A percentile compares a stretch with the other conserved stretches of the same genome.
These are phyloP conservation scores for Amphiura filiformis DNA, from an alignment of 35 echinoderm and acorn worm genomes.

Conservation along the genomic window DNA sequence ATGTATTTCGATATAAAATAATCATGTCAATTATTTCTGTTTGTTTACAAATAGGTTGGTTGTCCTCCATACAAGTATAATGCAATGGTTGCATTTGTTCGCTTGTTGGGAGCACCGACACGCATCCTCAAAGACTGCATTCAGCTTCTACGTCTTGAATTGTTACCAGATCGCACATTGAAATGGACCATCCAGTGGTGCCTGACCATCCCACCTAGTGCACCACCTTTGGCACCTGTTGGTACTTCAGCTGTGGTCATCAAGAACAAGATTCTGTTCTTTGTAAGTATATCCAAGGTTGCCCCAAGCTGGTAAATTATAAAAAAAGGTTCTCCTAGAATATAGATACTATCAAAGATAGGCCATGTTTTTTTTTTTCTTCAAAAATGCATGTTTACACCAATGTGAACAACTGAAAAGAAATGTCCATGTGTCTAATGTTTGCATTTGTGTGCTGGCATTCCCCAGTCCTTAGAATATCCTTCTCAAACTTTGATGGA, in stretches of 20 bases:
- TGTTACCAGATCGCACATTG: slow-evolving; percentile 63
- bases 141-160: slow-evolving; percentile 70
- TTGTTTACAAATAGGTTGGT: slow-evolving; percentile 52
- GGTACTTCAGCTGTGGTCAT: slow-evolving; percentile 85
- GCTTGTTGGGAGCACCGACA: slow-evolving; percentile 55
- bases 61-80: slow-evolving; percentile 88
- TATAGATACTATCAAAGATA: neutral
- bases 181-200: slow-evolving; percentile 96
- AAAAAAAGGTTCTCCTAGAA: too few relatives aligned
- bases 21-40: too few relatives aligned
- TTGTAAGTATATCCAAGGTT: slow-evolving; percentile 86
- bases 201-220: slow-evolving; percentile 72
- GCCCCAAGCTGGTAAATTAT: too few relatives aligned
- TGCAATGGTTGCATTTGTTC: slow-evolving; percentile 59
- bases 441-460: too few relatives aligned
- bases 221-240: slow-evolving; percentile 36
- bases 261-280: slow-evolving; percentile 94
- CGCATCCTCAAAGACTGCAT: slow-evolving; percentile 78
- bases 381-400: neutral
- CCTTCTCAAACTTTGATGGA: too few relatives aligned
- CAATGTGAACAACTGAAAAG: neutral
- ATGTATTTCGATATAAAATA: too few relatives aligned
- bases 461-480: too few relatives aligned
- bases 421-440: neutral
- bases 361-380: neutral